Evolutionary conservation across 2,113 vertebrate species (phyloP).

Genomic region (Malaclemys terrapin): DNA sequence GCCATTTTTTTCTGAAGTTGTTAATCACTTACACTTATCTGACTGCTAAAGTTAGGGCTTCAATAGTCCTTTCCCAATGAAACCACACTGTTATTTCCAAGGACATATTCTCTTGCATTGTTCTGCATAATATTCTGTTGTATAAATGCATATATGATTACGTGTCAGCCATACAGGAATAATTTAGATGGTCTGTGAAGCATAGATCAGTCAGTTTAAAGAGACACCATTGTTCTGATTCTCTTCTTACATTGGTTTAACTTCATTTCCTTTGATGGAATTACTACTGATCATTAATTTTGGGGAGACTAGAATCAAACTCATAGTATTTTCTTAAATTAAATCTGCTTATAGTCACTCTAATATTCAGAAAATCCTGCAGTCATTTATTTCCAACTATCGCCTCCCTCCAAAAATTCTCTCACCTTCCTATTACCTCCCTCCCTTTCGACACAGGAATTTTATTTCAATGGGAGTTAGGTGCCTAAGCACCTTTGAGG

Average conservation of each 20-base stretch:
- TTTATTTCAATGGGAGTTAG: neutral
- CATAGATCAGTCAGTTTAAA: neutral
- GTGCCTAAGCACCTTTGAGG: neutral
- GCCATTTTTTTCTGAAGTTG: neutral
- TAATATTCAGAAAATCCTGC: neutral
- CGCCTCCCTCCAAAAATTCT: neutral
- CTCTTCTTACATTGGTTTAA: neutral
- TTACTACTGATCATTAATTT: fast-evolving
- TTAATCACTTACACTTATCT: neutral
- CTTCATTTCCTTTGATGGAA: neutral
- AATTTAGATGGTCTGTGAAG: fast-evolving
- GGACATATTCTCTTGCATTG: fast-evolving
- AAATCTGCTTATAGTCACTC: fast-evolving
- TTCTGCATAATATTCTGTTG: fast-evolving
- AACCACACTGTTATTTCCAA: fast-evolving
- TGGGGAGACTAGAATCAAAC: neutral
- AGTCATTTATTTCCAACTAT: fast-evolving
- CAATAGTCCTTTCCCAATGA: fast-evolving
- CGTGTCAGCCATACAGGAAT: fast-evolving
- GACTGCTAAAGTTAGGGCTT: fast-evolving
- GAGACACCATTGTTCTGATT: neutral
- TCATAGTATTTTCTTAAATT: neutral
- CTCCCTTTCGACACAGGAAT: neutral
- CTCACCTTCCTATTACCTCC: neutral
- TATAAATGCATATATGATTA: fast-evolving